Conservation (phyloP, 2,113 vertebrate species). For the Natator depressus region DNA sequence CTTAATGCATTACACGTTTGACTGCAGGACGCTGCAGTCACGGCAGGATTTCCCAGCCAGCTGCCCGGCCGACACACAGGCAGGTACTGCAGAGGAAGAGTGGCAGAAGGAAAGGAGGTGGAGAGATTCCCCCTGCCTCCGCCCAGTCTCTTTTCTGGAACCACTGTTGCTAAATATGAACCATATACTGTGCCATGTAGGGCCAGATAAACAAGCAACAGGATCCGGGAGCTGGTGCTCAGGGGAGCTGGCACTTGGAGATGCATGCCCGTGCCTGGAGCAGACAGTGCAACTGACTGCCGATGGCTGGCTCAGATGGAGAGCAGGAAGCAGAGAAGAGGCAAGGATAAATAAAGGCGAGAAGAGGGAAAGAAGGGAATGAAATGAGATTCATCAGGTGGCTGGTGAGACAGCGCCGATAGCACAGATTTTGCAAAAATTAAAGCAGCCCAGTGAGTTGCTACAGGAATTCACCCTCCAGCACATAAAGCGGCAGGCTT, state of each 20-base stretch:
- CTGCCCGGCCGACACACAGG: constrained; percentile 32
- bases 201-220: accelerated
- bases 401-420: accelerated
- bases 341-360: neutral
- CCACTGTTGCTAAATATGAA: neutral
- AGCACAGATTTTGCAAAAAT: accelerated
- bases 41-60: constrained; percentile 38
- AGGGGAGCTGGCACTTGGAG: neutral
- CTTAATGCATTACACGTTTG: constrained; percentile 68
- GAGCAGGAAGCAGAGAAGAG: neutral
- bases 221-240: neutral
- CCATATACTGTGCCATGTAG: neutral
- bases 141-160: neutral
- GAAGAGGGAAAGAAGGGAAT: neutral
- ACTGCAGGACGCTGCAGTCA: constrained; percentile 59
- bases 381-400: neutral
- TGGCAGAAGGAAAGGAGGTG: neutral
- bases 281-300: accelerated
- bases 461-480: neutral
- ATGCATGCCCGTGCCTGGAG: neutral
- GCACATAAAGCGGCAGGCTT: neutral
- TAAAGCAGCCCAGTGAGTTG: accelerated
- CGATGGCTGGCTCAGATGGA: neutral
- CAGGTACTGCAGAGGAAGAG: neutral
- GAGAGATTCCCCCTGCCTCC: neutral